phyloP scores from a whole-genome alignment of 2,888 invertebrate genomes.

The Neocrepidodera transversa region DNA sequence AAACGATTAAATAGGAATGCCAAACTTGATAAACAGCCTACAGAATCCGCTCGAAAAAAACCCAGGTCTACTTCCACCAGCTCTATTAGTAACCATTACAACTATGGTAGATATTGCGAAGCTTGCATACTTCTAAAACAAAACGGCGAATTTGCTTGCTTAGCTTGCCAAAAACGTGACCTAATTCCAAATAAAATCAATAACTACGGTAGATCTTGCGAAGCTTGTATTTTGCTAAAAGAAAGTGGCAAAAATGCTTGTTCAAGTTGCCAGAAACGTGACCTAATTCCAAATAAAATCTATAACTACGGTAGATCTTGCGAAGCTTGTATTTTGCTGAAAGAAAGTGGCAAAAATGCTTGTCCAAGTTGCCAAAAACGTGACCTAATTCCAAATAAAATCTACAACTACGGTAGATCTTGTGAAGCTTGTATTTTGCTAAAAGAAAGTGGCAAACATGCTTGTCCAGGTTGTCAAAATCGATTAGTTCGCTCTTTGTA shows the following conservation, averaged over 20 bases:
- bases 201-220: too few relatives aligned
- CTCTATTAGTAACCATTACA: too few relatives aligned
- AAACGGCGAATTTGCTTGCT: background rate
- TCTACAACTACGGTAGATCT: too few relatives aligned
- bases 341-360: background rate
- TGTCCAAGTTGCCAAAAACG: background rate
- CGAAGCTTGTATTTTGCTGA: too few relatives aligned
- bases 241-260: background rate
- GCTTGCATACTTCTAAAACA: background rate
- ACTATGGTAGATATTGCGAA: background rate
- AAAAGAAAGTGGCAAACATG: background rate
- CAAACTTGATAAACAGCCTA: background rate
- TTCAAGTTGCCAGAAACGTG: background rate
- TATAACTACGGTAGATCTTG: too few relatives aligned
- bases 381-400: too few relatives aligned
- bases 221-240: too few relatives aligned
- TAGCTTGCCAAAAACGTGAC: background rate
- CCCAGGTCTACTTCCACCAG: too few relatives aligned
- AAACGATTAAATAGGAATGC: too few relatives aligned
- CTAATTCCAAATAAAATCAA: too few relatives aligned
- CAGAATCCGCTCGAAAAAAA: background rate
- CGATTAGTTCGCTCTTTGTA: background rate
- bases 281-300: too few relatives aligned
- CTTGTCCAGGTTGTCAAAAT: background rate
- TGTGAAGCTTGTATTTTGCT: too few relatives aligned